A percentile compares a stretch with the other conserved stretches of the same genome.
phyloP scores from a whole-genome alignment of 2,888 invertebrate genomes.

The Folsomia candida region DNA sequence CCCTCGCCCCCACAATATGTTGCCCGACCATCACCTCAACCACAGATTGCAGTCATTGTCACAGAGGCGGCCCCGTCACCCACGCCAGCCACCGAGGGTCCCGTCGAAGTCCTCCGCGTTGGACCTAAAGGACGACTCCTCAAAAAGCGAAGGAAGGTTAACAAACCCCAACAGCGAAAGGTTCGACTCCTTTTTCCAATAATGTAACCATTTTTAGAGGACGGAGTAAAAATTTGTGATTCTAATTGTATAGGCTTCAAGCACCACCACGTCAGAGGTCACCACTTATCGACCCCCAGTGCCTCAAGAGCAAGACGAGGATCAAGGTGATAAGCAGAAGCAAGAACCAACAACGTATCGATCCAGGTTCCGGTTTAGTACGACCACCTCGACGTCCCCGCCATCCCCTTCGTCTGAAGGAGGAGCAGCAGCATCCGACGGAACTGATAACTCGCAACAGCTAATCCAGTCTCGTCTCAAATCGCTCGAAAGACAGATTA shows the following conservation, averaged over 20 bases:
- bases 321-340: neutral
- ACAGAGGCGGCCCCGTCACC: neutral
- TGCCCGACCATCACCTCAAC: neutral
- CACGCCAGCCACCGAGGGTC: no score
- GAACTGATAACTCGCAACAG: neutral
- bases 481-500: constrained; percentile 5
- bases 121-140: constrained; percentile 10
- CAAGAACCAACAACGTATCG: neutral
- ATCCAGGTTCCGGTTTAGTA: constrained; percentile 6
- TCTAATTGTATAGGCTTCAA: no score
- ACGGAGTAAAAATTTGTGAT: no score
- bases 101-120: neutral
- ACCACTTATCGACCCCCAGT: neutral
- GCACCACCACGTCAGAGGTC: neutral
- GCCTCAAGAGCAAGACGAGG: neutral
- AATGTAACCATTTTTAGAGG: no score
- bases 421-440: neutral
- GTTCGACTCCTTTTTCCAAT: no score
- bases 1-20: neutral
- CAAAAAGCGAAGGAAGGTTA: constrained; percentile 9
- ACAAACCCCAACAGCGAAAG: neutral
- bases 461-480: neutral
- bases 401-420: neutral
- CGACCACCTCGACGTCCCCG: neutral
- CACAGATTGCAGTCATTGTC: neutral